These are phyloP conservation scores for Lota lota DNA, from an alignment of 2,113 vertebrate genomes.

Conservation along the genomic window DNA sequence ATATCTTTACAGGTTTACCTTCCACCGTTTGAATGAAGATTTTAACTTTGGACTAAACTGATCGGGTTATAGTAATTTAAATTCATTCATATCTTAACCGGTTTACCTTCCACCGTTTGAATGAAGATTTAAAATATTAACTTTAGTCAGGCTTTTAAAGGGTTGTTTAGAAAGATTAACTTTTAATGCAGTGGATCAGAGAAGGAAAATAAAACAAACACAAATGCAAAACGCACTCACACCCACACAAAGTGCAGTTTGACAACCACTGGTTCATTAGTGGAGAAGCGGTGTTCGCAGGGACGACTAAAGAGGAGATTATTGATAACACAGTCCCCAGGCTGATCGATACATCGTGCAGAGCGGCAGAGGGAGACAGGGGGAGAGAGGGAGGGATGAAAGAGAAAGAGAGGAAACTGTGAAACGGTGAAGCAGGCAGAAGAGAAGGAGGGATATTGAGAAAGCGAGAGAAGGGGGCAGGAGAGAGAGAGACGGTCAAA, in stretches of 20 bases:
- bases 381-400: constrained; percentile 3
- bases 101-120: neutral
- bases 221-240: constrained; percentile 1
- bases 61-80: too few species aligned
- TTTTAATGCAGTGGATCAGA: too few species aligned
- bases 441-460: constrained; percentile 10
- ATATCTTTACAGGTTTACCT: neutral
- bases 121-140: too few species aligned
- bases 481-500: constrained; percentile 22
- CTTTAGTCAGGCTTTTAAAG: too few species aligned
- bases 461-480: constrained; percentile 24
- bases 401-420: neutral
- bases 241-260: constrained; percentile 10
- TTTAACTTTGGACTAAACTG: too few species aligned
- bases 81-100: too few species aligned
- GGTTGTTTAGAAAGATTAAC: too few species aligned
- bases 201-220: neutral
- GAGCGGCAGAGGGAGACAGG: constrained; percentile 6
- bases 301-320: constrained; percentile 65
- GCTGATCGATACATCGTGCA: constrained; percentile 57
- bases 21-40: neutral
- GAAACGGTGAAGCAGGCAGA: too few species aligned
- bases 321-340: constrained; percentile 64
- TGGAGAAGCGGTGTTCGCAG: constrained; percentile 48
- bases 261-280: constrained; percentile 68